These are phyloP conservation scores for Willisornis vidua DNA, from an alignment of 2,113 vertebrate species.

Conservation along the genomic window DNA sequence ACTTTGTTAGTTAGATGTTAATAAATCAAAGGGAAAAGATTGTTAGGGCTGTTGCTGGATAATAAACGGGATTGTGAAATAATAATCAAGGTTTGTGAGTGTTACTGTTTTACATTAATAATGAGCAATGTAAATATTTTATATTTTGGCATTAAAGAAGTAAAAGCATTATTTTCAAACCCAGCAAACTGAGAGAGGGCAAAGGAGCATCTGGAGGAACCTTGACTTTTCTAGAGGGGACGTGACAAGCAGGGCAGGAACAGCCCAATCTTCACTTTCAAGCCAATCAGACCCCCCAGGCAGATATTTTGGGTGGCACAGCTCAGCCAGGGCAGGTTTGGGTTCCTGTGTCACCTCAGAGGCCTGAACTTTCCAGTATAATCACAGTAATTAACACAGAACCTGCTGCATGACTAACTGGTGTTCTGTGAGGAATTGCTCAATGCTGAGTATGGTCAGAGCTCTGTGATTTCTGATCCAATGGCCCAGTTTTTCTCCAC, in stretches of 20 bases:
- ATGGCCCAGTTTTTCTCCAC: background rate
- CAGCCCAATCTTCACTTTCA: background rate
- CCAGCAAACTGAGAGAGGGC: background rate
- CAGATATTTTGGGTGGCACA: background rate
- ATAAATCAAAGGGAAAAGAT: conserved; percentile 82
- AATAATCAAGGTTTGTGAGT: conserved; percentile 52
- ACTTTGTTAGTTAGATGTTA: conserved; percentile 81
- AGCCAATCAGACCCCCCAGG: background rate
- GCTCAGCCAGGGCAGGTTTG: background rate
- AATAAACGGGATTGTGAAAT: conserved; percentile 59
- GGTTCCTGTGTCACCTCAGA: background rate
- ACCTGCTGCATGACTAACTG: background rate
- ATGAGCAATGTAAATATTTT: conserved; percentile 9
- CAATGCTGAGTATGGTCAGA: background rate
- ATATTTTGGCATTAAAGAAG: background rate
- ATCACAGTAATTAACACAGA: background rate
- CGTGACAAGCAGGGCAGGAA: background rate
- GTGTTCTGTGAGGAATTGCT: background rate
- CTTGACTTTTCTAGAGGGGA: background rate
- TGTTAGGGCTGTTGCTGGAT: conserved; percentile 41
- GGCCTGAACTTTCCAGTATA: background rate
- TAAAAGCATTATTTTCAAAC: background rate
- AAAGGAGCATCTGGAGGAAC: background rate
- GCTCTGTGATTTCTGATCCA: background rate
- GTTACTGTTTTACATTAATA: conserved; percentile 42